phyloP scores from a whole-genome alignment of 2,888 invertebrate species.

The Eristalinus aeneus region DNA sequence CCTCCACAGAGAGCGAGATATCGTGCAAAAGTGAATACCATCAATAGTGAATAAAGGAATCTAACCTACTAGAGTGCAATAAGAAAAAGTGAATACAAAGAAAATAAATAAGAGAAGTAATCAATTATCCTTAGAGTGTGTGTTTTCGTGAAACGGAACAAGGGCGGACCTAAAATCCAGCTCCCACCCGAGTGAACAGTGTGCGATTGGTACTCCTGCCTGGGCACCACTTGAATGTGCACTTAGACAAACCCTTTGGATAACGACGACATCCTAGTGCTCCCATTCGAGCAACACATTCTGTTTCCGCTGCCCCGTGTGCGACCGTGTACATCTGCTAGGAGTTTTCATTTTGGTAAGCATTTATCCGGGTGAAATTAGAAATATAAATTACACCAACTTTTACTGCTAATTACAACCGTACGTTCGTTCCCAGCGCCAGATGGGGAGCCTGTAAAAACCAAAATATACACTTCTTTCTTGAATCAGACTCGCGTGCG shows the following conservation, averaged over 20 bases:
- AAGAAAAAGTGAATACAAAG: slow-evolving; percentile 3
- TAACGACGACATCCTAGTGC: slow-evolving; percentile 1
- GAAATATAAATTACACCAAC: slow-evolving; percentile 58
- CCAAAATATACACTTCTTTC: background rate
- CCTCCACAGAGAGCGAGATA: slow-evolving; percentile 11
- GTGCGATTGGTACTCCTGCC: background rate
- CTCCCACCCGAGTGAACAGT: background rate
- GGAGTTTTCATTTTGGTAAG: slow-evolving; percentile 65
- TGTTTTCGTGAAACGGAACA: background rate
- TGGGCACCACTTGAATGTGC: background rate
- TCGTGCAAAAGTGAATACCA: background rate
- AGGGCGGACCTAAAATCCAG: background rate
- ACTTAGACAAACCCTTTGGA: background rate
- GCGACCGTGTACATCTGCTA: slow-evolving; percentile 5
- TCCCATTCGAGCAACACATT: background rate
- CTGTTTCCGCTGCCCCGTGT: background rate
- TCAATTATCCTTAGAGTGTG: slow-evolving; percentile 9
- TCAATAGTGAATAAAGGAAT: slow-evolving; percentile 11
- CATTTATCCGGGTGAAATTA: slow-evolving; percentile 54
- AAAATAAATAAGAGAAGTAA: background rate
- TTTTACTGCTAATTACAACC: slow-evolving; percentile 60
- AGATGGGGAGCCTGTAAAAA: background rate
- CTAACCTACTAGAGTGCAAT: slow-evolving; percentile 17
- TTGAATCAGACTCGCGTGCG: background rate
- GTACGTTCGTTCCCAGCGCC: background rate